Base-by-base conservation (phyloP, 2,797 vertebrate genomes). In the Apogon talboti region DNA sequence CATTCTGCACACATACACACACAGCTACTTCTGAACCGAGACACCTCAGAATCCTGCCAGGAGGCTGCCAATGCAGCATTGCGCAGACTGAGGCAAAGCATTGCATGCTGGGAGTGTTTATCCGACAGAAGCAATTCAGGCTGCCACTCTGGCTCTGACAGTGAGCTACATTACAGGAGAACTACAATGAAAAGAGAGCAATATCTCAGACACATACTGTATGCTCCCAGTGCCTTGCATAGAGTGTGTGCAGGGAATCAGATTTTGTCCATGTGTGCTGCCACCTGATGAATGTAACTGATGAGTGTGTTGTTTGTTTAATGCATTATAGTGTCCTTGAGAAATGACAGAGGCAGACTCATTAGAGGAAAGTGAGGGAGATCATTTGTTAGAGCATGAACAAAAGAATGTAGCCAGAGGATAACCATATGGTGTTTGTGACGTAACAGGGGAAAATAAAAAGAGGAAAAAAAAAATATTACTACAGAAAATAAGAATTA, bases 41-140 rank as follows among this genome's bases (percentile, higher is more conserved):
- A 89, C 82, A 80, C 88, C 81, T 87, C 81, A 80, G 66, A 83
- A 86, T 88, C 74, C 78, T 90, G 78, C 85, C 81, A 87, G 84
- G 76, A 87, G 78, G 82, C 81, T 90, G 85, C 83, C 73, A 83
- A 85, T 91, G 85, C 85, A 89, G 90, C 85, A 91, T 70, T 85
- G 84, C 82, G 74, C 79, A 82, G 85, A 84, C 82, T 82, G 83
- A 87, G 83, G 86, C 57, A 85, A 81, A 87, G 90, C 89, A 86
- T 66, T 91, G 89, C 89, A 92, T 92, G 87, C 87, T 93, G 91
- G 87, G 89, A 91, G 87, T 88, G 78, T 90, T 91, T 89, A 90
- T 90, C 81, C 76, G 64, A 87, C 83, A 89, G 87, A 87, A 82
- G 85, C 82, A 82, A 89, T 90, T 83, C 84, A 77, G 82, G 69